Evolutionary conservation across 2,113 vertebrate species (phyloP).

Genomic region (Pangasianodon hypophthalmus): DNA sequence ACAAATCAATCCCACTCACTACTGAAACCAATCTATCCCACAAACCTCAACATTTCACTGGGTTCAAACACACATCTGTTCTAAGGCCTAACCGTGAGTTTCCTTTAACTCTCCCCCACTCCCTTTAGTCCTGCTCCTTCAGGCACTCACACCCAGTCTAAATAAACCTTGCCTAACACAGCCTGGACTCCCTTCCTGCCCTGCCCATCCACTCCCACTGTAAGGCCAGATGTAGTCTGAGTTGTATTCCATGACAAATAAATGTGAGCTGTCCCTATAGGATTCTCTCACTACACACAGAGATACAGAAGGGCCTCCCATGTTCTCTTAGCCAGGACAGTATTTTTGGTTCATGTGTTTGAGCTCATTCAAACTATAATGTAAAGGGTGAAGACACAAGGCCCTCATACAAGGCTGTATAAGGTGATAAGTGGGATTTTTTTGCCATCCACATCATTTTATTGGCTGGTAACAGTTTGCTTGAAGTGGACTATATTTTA

Average conservation of each 20-base stretch:
- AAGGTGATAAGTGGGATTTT: constrained; percentile 23
- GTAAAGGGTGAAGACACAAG: constrained; percentile 30
- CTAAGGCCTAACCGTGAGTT: constrained; percentile 5
- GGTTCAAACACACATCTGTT: constrained; percentile 37
- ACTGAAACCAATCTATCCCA: constrained; percentile 10
- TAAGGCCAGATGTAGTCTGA: constrained; percentile 60
- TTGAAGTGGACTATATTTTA: not conserved
- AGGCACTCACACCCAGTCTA: constrained; percentile 37
- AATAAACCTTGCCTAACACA: constrained; percentile 60
- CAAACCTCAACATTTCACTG: constrained; percentile 26
- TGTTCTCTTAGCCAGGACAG: not conserved
- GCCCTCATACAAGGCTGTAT: constrained; percentile 11
- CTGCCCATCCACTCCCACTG: constrained; percentile 44
- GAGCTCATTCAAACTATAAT: constrained; percentile 14
- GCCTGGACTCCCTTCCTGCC: constrained; percentile 49
- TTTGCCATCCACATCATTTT: not conserved
- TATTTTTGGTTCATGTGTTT: constrained; percentile 2
- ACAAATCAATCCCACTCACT: constrained; percentile 16
- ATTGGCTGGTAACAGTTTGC: not conserved
- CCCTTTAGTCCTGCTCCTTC: constrained; percentile 34
- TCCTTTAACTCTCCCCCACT: constrained; percentile 15
- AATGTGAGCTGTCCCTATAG: constrained; percentile 51
- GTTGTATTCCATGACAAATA: constrained; percentile 61
- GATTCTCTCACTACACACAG: constrained; percentile 6
- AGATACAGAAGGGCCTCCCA: constrained; percentile 2